phyloP scores from a whole-genome alignment of 2,797 vertebrate genomes.

The Carapus acus region DNA sequence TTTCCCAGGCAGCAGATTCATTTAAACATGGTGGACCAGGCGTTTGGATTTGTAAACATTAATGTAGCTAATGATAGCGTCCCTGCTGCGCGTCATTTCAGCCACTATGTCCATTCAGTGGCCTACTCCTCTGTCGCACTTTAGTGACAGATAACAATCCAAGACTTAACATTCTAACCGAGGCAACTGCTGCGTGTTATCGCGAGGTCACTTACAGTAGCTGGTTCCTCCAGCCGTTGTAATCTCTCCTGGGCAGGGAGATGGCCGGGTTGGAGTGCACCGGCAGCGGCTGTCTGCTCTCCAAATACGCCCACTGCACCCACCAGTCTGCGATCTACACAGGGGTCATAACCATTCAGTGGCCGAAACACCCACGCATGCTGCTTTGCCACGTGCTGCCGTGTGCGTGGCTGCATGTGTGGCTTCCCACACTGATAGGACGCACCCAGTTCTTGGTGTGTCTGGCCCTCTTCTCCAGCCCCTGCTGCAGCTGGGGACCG shows the following conservation, averaged over 20 bases:
- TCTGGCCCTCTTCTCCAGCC: conserved; percentile 69
- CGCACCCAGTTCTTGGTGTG: conserved; percentile 78
- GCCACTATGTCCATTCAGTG: too few species aligned
- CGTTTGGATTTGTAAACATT: too few species aligned
- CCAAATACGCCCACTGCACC: conserved; percentile 77
- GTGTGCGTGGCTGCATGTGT: conserved; percentile 7
- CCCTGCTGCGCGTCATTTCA: too few species aligned
- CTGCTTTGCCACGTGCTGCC: conserved; percentile 5
- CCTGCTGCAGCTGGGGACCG: conserved; percentile 68
- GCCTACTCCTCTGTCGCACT: too few species aligned
- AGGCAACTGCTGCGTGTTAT: not conserved
- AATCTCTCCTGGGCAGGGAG: conserved; percentile 77
- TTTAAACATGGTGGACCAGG: too few species aligned
- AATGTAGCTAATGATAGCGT: too few species aligned
- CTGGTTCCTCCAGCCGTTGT: conserved; percentile 78
- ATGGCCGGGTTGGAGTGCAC: conserved; percentile 81
- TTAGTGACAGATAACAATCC: too few species aligned
- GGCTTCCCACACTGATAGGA: conserved; percentile 23
- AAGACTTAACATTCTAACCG: too few species aligned
- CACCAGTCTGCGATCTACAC: conserved; percentile 76
- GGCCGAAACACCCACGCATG: conserved; percentile 1
- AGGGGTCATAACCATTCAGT: conserved; percentile 1
- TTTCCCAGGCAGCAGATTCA: too few species aligned
- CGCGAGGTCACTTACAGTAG: conserved; percentile 68
- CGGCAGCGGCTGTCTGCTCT: conserved; percentile 72